phyloP scores from a whole-genome alignment of 2,797 vertebrate genomes.

The Pipistrellus pygmaeus region DNA sequence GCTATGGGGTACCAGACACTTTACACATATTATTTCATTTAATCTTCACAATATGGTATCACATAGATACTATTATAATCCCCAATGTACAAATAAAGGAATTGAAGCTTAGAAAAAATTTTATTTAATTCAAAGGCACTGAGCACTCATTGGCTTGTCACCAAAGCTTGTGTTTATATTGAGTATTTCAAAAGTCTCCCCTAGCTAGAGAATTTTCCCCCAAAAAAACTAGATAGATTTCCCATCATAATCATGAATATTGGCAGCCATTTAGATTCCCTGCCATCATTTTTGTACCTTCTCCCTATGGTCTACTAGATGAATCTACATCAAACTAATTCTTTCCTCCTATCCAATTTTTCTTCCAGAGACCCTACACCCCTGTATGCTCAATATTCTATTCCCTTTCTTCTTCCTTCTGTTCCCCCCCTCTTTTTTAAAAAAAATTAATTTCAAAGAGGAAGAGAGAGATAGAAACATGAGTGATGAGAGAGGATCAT shows the following conservation, averaged over 20 bases:
- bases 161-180: not conserved
- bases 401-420: not conserved
- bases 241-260: not conserved
- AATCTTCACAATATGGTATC: not conserved
- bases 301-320: not conserved
- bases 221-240: not conserved
- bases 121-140: not conserved
- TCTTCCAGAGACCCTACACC: not conserved
- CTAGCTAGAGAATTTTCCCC: not conserved
- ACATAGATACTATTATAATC: not conserved
- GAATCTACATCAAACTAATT: not conserved
- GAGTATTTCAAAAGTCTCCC: not conserved
- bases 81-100: not conserved
- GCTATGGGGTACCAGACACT: not conserved
- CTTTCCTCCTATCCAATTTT: not conserved
- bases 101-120: not conserved
- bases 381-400: not conserved
- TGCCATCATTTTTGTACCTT: not conserved
- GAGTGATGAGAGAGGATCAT: too few relatives aligned
- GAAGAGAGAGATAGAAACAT: too few relatives aligned
- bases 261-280: not conserved
- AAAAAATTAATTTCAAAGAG: too few relatives aligned
- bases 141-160: not conserved
- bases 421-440: too few relatives aligned
- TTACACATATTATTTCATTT: not conserved